Percentiles rank a stretch among this genome's conserved stretches.
These are phyloP conservation scores for Lamellibrachia columna DNA, from an alignment of 2,888 invertebrate genomes.

Conservation along the genomic window DNA sequence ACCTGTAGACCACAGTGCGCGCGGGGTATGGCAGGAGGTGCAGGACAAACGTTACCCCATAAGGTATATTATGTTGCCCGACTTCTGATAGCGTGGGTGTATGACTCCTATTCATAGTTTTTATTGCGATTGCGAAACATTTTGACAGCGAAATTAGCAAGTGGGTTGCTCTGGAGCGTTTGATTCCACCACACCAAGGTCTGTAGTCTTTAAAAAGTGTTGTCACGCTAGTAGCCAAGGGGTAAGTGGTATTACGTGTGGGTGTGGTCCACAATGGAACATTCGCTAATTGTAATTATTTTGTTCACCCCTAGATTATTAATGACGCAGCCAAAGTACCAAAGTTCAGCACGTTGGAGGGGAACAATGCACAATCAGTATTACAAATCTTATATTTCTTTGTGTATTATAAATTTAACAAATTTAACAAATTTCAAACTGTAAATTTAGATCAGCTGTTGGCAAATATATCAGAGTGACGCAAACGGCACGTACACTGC, in stretches of 20 bases:
- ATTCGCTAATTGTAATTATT: no score
- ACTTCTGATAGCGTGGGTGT: neutral
- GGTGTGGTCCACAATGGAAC: neutral
- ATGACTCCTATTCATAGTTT: neutral
- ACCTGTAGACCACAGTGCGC: neutral
- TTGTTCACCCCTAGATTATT: neutral
- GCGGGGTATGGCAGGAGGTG: neutral
- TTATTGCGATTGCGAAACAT: neutral
- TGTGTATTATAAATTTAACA: no score
- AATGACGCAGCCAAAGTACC: neutral
- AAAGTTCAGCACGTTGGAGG: no score
- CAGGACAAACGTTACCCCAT: neutral
- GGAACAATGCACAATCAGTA: no score
- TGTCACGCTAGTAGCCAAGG: neutral
- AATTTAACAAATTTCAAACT: no score
- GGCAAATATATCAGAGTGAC: no score
- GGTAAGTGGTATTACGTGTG: neutral
- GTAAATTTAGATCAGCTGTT: no score
- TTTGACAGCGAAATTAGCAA: neutral
- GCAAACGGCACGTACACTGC: no score
- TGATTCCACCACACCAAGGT: neutral
- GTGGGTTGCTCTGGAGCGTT: neutral
- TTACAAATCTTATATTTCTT: no score
- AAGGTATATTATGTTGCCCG: neutral
- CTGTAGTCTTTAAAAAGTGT: neutral